These are phyloP conservation scores for Apis florea DNA, from an alignment of 1,140 invertebrate genomes.

Conservation along the genomic window DNA sequence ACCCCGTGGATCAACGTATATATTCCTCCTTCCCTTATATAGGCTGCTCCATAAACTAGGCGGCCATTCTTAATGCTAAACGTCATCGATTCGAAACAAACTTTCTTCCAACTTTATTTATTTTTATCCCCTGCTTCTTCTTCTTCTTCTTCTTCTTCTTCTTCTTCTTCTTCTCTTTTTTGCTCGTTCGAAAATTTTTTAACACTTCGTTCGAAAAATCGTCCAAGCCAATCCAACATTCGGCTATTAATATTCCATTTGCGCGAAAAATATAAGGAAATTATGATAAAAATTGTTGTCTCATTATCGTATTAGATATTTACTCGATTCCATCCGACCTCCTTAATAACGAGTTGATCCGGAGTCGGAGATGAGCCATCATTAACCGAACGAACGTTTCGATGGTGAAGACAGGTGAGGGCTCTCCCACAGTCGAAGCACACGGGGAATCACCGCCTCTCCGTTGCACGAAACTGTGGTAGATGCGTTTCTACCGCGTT, in stretches of 20 bases:
- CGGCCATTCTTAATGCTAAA: neutral
- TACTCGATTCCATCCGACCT: neutral
- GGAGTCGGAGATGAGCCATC: conserved; percentile 55
- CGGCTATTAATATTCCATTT: too few relatives aligned
- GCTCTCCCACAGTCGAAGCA: conserved; percentile 61
- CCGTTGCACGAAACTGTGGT: conserved; percentile 57
- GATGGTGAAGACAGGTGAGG: conserved; percentile 65
- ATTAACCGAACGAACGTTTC: conserved; percentile 48
- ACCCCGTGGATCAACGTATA: neutral
- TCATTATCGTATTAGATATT: conserved; percentile 33
- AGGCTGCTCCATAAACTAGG: neutral
- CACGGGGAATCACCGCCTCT: conserved; percentile 58
- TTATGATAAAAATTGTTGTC: neutral
- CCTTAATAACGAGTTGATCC: conserved; percentile 14
- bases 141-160: neutral
- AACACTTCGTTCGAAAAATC: neutral
- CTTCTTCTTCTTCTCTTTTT: too few relatives aligned
- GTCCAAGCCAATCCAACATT: too few relatives aligned
- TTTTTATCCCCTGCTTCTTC: neutral
- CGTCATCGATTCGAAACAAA: neutral
- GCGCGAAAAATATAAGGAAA: neutral
- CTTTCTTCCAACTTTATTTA: neutral
- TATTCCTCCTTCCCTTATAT: neutral
- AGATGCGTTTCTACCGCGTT: conserved; percentile 35
- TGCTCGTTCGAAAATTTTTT: too few relatives aligned